Evolutionary conservation across 2,113 vertebrate species (phyloP).

Genomic region (Glareola pratincola): DNA sequence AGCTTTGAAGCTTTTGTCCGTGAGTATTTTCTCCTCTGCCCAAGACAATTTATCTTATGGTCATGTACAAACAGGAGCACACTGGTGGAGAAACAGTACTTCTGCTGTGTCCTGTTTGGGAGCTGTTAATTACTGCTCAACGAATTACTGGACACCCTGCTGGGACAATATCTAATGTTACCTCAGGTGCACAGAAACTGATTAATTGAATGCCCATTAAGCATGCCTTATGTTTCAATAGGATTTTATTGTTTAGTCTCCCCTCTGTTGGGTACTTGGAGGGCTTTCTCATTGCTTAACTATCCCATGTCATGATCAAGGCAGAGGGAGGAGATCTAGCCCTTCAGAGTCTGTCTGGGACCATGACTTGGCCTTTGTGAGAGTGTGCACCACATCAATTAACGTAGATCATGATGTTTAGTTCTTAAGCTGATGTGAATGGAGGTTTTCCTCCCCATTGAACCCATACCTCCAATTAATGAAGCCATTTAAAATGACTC

Average conservation of each 20-base stretch:
- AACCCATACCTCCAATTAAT: neutral
- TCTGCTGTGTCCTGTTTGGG: neutral
- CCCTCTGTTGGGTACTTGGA: neutral
- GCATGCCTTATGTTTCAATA: neutral
- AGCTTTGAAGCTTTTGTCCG: neutral
- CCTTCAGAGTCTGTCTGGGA: neutral
- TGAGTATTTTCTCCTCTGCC: neutral
- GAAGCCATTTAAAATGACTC: neutral
- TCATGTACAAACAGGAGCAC: neutral
- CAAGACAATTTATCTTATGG: neutral
- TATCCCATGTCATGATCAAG: neutral
- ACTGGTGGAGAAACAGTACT: neutral
- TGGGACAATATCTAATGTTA: neutral
- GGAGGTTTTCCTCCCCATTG: neutral
- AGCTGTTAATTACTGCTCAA: conserved; percentile 45
- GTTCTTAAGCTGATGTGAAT: neutral
- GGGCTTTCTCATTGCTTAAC: neutral
- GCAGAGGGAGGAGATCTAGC: neutral
- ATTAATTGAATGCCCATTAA: conserved; percentile 19
- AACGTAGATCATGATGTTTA: neutral
- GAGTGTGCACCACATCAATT: neutral
- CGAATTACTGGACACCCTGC: neutral
- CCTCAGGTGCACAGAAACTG: neutral
- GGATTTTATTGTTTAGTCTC: neutral
- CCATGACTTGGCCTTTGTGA: neutral